Evolutionary conservation across 2,888 invertebrate genomes (phyloP), one percentile per base, ranked within the genome.

Genomic region (Sipunculus nudus): DNA sequence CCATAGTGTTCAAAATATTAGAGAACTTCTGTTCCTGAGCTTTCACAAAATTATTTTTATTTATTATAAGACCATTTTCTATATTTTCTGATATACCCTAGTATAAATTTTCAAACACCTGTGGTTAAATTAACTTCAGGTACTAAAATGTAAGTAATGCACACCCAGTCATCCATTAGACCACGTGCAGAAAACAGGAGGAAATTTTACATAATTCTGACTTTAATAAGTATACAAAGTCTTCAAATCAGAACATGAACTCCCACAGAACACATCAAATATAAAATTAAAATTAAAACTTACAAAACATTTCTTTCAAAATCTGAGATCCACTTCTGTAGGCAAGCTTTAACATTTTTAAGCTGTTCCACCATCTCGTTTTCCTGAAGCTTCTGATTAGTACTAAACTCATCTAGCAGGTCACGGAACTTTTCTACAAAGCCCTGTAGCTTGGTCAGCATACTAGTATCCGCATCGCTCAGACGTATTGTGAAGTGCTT

Each of bases 401-500:
- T 66, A 65, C 77, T 77, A 59, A 81, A 79, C 19, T 78, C 75
- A 38, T 80, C 80, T 3, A 80, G 70, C 39, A 75, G 61, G 53
- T 80, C 79, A 1, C 80, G 72, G 64, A 63, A 65, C 10, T 40
- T 29, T 40, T 59, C 62, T n/a, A 64, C 59, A 32, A 41, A 61
- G 1, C n/a, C 50, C 49, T 65, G 65, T 21, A 80, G 71, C 50
- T 70, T 67, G 5, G 79, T 77, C 41, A 81, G 71, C 6, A 76
- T 53, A 50, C 77, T 78, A 0, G 82, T 81, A 66, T 83, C 83
- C 47, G 75, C 74, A 61, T 81, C 82, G 67, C 78, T 79, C n/a
- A 83, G 75, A 21, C 81, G 69, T 31, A 83, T 75, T 13, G 81
- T 78, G 68, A 82, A 83, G 63, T 83, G 82, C 40, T 75, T 76